A percentile compares a stretch with the other conserved stretches of the same genome.
Evolutionary conservation across 2,888 invertebrate genomes (phyloP).

Genomic region (Miltochrista miniata): DNA sequence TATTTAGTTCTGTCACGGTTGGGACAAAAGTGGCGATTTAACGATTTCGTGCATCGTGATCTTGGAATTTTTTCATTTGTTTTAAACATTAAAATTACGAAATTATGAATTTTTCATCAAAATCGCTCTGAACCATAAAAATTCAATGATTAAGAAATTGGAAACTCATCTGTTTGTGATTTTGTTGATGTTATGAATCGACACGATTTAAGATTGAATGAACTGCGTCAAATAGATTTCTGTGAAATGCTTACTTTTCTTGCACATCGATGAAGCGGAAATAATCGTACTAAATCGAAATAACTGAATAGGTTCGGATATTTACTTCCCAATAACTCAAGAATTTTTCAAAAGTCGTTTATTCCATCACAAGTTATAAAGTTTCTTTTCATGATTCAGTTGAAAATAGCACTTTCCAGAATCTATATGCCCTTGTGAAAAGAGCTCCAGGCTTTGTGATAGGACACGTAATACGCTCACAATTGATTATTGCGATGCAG

Average conservation of each 20-base stretch:
- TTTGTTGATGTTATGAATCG: background rate
- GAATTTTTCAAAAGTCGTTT: background rate
- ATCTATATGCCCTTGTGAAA: constrained; percentile 41
- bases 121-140: constrained; percentile 7
- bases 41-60: constrained; percentile 35
- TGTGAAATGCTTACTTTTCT: constrained; percentile 7
- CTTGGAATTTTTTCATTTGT: constrained; percentile 33
- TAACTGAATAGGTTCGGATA: background rate
- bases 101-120: constrained; percentile 7
- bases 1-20: constrained; percentile 30
- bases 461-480: constrained; percentile 81
- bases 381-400: background rate
- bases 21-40: constrained; percentile 26
- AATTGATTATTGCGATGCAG: constrained; percentile 83
- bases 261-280: constrained; percentile 8
- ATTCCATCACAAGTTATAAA: background rate
- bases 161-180: background rate
- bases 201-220: constrained; percentile 1
- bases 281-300: constrained; percentile 3
- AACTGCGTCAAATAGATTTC: constrained; percentile 9
- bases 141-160: constrained; percentile 15
- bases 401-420: constrained; percentile 39
- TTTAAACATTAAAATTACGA: constrained; percentile 14
- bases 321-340: background rate
- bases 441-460: constrained; percentile 75